Base-by-base conservation (phyloP, 2,113 vertebrate species). In the Tretioscincus oriximinensis region DNA sequence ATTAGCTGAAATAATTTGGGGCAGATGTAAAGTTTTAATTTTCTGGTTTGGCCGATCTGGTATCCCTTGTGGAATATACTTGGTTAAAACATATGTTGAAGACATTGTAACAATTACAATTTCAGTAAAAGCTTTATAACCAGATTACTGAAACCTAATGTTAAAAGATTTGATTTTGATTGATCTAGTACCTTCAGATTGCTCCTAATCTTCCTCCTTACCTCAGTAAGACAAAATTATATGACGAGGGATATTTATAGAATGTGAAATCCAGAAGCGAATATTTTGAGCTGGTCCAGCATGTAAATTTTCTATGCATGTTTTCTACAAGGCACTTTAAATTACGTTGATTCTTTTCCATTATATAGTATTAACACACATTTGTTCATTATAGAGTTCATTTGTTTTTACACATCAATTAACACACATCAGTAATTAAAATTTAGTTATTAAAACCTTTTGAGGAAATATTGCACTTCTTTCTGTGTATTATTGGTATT, bases 111-210 rank as follows among this genome's bases (percentile, higher is more conserved):
- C 95, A 94, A 94, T 96, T 94, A 92, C 71, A 85, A 86, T 95
- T 92, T 94, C 94, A 94, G 94, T 96, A 93, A 96, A 95, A 95
- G 95, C 93, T 95, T 93, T 85, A 21, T 95, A 95, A 96, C 95
- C 86, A 92, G 90, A 90, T 96, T 95, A 95, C 90, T 90, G 91
- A 92, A 93, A 89, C 78, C 86, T 89, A 92, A 93, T 89, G 89
- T 92, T 90, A 74, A 84, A 92, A 94, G 54, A 95, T 75, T 90
- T 88, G 85, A 93, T 96, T 96, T 94, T 92, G 86, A 78, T 92
- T 94, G 91, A 95, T 95, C 89, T 83, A 92, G 22, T 95, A 92
- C 86, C 87, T 92, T 91, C 82, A 83, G 89, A 94, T 95, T 91
- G 70, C 91, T 94, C 92, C 70, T 84, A 85, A 21, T 85, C 83